Base-by-base conservation (phyloP, 2,113 vertebrate species). In the Anguilla japonica region DNA sequence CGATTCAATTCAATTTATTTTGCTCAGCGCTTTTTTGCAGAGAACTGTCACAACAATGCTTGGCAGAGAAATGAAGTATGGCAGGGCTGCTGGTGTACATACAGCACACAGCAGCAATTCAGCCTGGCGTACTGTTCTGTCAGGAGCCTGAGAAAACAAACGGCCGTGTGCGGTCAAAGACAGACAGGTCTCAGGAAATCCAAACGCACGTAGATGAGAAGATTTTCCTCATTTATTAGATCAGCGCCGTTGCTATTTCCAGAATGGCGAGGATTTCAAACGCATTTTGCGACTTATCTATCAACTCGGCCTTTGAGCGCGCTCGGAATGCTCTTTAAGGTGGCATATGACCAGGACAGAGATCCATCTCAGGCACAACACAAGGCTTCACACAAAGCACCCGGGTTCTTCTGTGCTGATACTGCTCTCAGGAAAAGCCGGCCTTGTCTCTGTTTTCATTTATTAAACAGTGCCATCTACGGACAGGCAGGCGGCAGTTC, bases 381-480 rank as follows among this genome's bases (percentile, higher is more conserved):
- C 53, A 46, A 39, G 34, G 53, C 53, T 83, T 60, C 53, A 39
- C 20, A 57, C 20, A 14, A 11, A 20, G 53, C 50, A 39, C 53
- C 5, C n/a, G 20, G 50, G 15, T 83, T 57, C 22, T 8, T 83
- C 53, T 1, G 5, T 18, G 50, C 14, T 4, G n/a, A 34, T 39
- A n/a, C n/a, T 60, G n/a, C 16, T 83, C 14, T 60, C 82, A 83
- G 29, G 11, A 53, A 41, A 56, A 34, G 34, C 2, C 82, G 57
- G 50, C 5, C 29, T 41, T 57, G 16, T 20, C 40, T 80, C 34
- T 29, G 57, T 90, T 86, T 91, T 84, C 84, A 84, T 87, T 57
- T 46, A 88, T 87, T 92, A 91, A 94, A 92, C 93, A 93, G 90
- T 89, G 92, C 94, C 94, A 92, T 91, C 94, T 93, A 92, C 88